Base-by-base conservation (phyloP, 2,113 vertebrate genomes). In the Fregata magnificens region DNA sequence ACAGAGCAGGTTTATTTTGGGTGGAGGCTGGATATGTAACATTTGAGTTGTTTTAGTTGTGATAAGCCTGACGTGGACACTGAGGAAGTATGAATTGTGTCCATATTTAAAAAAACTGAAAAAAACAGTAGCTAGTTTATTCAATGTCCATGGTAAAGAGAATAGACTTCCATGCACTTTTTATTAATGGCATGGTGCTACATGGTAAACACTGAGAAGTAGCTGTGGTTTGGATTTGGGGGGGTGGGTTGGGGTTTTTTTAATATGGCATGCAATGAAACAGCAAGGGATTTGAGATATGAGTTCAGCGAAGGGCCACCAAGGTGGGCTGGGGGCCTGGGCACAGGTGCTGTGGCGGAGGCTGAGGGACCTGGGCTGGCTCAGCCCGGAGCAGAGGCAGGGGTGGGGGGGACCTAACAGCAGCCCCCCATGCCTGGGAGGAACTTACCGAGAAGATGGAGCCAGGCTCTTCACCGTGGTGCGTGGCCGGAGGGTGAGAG, bases 231-330 rank as follows among this genome's bases (percentile, higher is more conserved):
- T 4, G 16, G 50, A 25, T 6, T 24, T 8, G 16, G 6, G 44
- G 7, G 1, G 16, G 6, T 40, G 7, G 1, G 5, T 6, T 44
- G 6, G 12, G 3, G 0, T 1, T 40, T 34, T 70, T 74, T 77
- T 61, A 1, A 4, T 45, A 29, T 32, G 42, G 5, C 58, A 7
- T 65, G 12, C 25, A 47, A 1, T 53, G 56, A n/a, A 67, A 40
- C 32, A 82, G n/a, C 4, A 7, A 55, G 58, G 11, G 53, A 31
- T 31, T 32, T 63, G 56, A 86, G 66, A 10, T 22, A 26, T 0
- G 17, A 38, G 18, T 49, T 81, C 49, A 49, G n/a, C 1, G 0
- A 15, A 13, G 16, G 53, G 13, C 7, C 28, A 17, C 50, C 2
- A 1, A 6, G 24, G 7, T 52, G 61, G 11, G 65, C 44, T 36